These are phyloP conservation scores for Tragelaphus oryx DNA, from an alignment of 2,797 vertebrate genomes.

Conservation along the genomic window DNA sequence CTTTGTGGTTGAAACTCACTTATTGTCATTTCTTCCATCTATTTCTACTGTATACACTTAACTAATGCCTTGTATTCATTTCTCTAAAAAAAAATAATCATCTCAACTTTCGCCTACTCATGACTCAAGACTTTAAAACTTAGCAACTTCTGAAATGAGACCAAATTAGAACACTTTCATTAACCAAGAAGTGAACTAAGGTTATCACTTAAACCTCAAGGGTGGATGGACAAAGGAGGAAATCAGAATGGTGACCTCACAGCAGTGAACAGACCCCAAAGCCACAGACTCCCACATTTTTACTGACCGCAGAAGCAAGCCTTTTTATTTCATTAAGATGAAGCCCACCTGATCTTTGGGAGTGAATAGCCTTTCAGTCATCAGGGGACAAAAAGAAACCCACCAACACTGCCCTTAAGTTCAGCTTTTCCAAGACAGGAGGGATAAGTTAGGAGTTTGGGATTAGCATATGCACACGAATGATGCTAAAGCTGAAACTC, in stretches of 20 bases:
- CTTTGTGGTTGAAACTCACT: background rate
- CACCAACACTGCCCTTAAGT: background rate
- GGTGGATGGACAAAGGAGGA: background rate
- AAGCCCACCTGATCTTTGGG: background rate
- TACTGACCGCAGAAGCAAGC: background rate
- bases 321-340: background rate
- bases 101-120: slow-evolving; percentile 38
- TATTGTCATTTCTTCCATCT: slow-evolving; percentile 36
- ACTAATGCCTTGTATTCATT: slow-evolving; percentile 54
- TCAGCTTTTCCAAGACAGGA: background rate
- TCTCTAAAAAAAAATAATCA: background rate
- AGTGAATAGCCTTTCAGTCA: slow-evolving; percentile 20
- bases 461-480: background rate
- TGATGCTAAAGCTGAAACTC: too few relatives aligned
- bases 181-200: slow-evolving; percentile 38
- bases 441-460: background rate
- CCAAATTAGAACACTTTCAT: slow-evolving; percentile 53
- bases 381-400: background rate
- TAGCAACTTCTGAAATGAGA: slow-evolving; percentile 36
- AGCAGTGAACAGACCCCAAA: background rate
- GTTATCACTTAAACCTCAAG: background rate
- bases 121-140: slow-evolving; percentile 44
- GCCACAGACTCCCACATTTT: background rate
- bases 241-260: background rate
- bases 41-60: slow-evolving; percentile 41